These are phyloP conservation scores for Empidonax traillii DNA, from an alignment of 2,113 vertebrate genomes.

Conservation along the genomic window DNA sequence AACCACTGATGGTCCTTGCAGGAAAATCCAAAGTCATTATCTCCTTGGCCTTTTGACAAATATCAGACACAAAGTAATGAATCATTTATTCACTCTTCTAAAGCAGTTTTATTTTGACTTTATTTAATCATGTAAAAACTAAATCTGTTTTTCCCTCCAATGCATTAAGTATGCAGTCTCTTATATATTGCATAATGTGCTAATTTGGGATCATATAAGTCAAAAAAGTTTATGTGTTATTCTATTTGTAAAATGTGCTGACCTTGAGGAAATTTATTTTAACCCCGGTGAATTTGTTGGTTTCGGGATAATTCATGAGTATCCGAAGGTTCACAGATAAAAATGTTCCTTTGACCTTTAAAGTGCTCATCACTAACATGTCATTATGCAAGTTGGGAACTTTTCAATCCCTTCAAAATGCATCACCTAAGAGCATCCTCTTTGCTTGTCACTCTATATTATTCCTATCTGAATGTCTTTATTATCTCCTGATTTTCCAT, in stretches of 20 bases:
- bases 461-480: conserved; percentile 33
- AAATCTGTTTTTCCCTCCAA: background rate
- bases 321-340: conserved; percentile 23
- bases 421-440: conserved; percentile 22
- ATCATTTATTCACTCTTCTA: conserved; percentile 13
- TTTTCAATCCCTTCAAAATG: conserved; percentile 46
- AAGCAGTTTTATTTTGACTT: conserved; percentile 18
- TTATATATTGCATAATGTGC: background rate
- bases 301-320: conserved; percentile 26
- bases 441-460: conserved; percentile 52
- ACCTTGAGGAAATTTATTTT: conserved; percentile 42
- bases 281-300: conserved; percentile 22
- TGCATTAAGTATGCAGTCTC: background rate
- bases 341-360: conserved; percentile 36
- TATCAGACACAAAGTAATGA: background rate
- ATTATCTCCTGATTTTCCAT: conserved; percentile 45
- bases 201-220: conserved; percentile 24
- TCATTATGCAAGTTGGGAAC: conserved; percentile 33
- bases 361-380: conserved; percentile 15
- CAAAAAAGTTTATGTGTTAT: background rate
- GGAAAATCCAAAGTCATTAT: conserved; percentile 2
- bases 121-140: background rate
- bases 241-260: conserved; percentile 12
- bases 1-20: background rate
- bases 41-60: background rate